Percentiles rank a stretch among this genome's conserved stretches.
Evolutionary conservation across 2,797 vertebrate genomes (phyloP).

Genomic region (Chloroceryle amazona): DNA sequence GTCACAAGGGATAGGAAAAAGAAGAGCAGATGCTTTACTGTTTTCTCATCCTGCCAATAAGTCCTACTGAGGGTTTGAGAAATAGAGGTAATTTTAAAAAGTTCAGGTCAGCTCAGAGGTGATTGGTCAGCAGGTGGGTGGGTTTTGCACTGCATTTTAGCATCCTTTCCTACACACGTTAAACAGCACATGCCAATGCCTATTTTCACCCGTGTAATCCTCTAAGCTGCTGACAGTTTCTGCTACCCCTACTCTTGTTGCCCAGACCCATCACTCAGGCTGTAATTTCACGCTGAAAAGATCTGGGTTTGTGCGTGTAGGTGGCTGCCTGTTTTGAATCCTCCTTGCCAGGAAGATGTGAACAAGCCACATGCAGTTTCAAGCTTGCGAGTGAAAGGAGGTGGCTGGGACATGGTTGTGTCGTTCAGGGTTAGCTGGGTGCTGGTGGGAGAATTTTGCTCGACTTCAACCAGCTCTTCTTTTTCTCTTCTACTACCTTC

Average conservation of each 20-base stretch:
- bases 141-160: not conserved
- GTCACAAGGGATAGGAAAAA: not conserved
- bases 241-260: slow-evolving; percentile 9
- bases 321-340: slow-evolving; percentile 53
- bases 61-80: not conserved
- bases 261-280: not conserved
- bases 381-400: not conserved
- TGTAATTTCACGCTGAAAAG: not conserved
- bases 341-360: slow-evolving; percentile 23
- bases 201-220: not conserved
- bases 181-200: not conserved
- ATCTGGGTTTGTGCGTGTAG: not conserved
- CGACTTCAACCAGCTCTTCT: not conserved
- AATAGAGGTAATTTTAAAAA: not conserved
- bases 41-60: slow-evolving; percentile 22
- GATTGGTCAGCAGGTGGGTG: not conserved
- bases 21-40: not conserved
- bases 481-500: not conserved
- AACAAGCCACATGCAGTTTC: not conserved
- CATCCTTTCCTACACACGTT: not conserved
- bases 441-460: not conserved
- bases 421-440: not conserved
- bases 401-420: not conserved
- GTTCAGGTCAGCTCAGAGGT: not conserved
- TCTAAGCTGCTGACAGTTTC: slow-evolving; percentile 5